Evolutionary conservation across 2,113 vertebrate species (phyloP).

Genomic region (Megaceryle torquata): DNA sequence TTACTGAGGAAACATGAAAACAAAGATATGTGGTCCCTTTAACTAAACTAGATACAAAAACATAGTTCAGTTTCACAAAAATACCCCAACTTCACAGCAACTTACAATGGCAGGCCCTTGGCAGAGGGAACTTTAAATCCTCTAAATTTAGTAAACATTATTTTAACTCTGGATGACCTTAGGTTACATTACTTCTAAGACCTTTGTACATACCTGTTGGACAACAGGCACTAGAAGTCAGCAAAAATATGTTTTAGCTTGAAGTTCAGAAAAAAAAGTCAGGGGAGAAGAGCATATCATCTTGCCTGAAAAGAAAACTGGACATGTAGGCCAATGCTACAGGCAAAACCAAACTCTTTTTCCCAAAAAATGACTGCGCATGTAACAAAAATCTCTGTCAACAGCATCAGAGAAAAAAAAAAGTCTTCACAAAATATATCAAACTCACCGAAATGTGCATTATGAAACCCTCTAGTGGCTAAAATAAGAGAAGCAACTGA

Average conservation of each 20-base stretch:
- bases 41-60: not conserved
- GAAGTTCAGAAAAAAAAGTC: not conserved
- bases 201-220: not conserved
- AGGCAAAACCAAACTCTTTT: not conserved
- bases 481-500: not conserved
- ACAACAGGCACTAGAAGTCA: not conserved
- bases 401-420: not conserved
- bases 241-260: not conserved
- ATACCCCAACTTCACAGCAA: not conserved
- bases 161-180: not conserved
- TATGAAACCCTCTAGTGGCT: conserved; percentile 19
- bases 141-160: not conserved
- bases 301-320: not conserved
- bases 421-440: not conserved
- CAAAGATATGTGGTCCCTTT: not conserved
- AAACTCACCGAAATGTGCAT: not conserved
- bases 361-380: not conserved
- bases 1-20: not conserved
- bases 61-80: not conserved
- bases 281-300: not conserved
- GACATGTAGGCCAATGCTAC: not conserved
- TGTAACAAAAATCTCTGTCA: not conserved
- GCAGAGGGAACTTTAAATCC: not conserved
- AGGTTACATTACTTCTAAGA: not conserved
- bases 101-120: not conserved